Percentiles rank a stretch among this genome's conserved stretches.
Evolutionary conservation across 1,140 invertebrate genomes (phyloP).

Genomic region (Vollenhovia emeryi): DNA sequence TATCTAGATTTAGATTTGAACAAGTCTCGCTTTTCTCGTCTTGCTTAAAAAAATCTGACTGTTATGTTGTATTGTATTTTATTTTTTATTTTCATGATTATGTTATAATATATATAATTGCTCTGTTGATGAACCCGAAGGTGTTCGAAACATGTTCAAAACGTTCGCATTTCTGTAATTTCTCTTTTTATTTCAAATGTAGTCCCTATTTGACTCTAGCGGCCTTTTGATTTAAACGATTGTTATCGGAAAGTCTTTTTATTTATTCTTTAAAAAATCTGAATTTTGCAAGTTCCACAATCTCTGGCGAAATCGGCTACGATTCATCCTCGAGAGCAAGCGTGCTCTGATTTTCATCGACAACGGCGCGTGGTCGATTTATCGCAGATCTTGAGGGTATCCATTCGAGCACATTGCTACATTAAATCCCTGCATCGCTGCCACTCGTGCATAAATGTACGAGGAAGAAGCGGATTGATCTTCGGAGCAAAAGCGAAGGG

Average conservation of each 20-base stretch:
- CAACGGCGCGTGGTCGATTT: not conserved
- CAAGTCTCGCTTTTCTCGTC: not conserved
- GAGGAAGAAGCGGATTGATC: constrained; percentile 32
- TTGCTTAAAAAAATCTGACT: no score
- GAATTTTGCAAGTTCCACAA: not conserved
- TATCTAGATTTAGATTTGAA: not conserved
- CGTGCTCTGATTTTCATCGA: not conserved
- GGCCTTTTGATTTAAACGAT: no score
- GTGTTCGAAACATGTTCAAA: no score
- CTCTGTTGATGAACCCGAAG: no score
- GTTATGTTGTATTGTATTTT: no score
- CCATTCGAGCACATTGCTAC: not conserved
- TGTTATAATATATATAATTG: no score
- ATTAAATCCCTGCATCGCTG: constrained; percentile 15
- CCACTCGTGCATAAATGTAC: constrained; percentile 22
- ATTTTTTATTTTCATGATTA: no score
- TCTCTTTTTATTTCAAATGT: no score
- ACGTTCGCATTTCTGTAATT: no score
- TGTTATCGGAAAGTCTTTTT: no score
- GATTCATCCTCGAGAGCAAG: not conserved
- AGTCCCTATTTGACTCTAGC: no score
- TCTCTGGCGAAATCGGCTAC: not conserved
- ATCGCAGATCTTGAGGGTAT: not conserved
- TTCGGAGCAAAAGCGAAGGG: constrained; percentile 33
- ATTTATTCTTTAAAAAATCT: no score